A percentile compares a stretch with the other conserved stretches of the same genome.
phyloP scores from a whole-genome alignment of 2,888 invertebrate species.

The Euplexia lucipara region DNA sequence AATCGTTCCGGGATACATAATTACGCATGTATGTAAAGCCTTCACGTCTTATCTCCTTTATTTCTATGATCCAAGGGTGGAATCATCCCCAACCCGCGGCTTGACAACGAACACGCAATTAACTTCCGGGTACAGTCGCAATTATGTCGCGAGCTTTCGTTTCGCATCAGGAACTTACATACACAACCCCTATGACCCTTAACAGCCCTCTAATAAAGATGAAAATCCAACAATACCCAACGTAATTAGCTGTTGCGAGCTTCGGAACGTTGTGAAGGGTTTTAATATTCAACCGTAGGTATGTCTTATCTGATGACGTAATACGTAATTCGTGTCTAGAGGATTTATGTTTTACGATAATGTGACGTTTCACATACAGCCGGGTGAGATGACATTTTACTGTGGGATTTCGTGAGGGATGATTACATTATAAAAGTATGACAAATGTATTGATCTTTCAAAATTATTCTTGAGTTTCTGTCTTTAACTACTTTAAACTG shows the following conservation, averaged over 20 bases:
- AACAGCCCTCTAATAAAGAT: slow-evolving; percentile 18
- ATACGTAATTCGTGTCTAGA: slow-evolving; percentile 53
- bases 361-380: slow-evolving; percentile 39
- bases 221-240: slow-evolving; percentile 30
- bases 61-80: slow-evolving; percentile 65
- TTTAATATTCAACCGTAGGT: slow-evolving; percentile 60
- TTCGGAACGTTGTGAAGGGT: slow-evolving; percentile 47
- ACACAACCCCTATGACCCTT: slow-evolving; percentile 32
- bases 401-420: slow-evolving; percentile 22
- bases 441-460: neutral
- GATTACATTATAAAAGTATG: neutral
- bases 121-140: slow-evolving; percentile 75
- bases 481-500: too few relatives aligned
- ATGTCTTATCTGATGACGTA: slow-evolving; percentile 59
- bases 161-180: slow-evolving; percentile 50
- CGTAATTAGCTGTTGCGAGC: slow-evolving; percentile 54
- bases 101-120: slow-evolving; percentile 79
- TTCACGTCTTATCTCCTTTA: slow-evolving; percentile 54
- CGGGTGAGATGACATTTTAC: slow-evolving; percentile 32
- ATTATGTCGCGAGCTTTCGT: slow-evolving; percentile 68
- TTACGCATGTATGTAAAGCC: slow-evolving; percentile 38
- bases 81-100: slow-evolving; percentile 70
- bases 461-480: too few relatives aligned
- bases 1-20: slow-evolving; percentile 31
- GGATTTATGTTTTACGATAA: slow-evolving; percentile 54